Evolutionary conservation across 2,797 vertebrate genomes (phyloP), one percentile per base, ranked within the genome.

Genomic region (Lepus townsendii): DNA sequence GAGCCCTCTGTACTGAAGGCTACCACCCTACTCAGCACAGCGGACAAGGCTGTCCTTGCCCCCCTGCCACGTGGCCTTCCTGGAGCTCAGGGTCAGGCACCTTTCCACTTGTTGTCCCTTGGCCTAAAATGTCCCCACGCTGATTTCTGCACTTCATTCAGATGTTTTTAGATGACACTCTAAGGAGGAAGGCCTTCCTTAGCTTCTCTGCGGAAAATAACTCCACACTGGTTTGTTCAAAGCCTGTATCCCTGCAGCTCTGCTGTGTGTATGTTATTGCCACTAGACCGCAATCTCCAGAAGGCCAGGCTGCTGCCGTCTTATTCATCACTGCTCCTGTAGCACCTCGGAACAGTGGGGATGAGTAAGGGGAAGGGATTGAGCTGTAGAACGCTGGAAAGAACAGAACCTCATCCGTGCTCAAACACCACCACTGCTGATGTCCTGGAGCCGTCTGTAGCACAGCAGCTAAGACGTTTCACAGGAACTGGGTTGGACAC

Each of bases 221-320:
- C 52, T 80, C 27, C 52, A 52, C n/a, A 9, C 79, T 65, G 66
- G 62, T 72, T 75, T 86, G 32, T 87, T 85, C 50, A 69, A 79
- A 89, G 77, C 26, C 65, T 77, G 83, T 73, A 35, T 42, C 3
- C 0, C 22, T 75, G 22, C 66, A 88, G 24, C 79, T 82, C 57
- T 5, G 2, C 57, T 57, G 0, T 8, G 2, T 30, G 10, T 76
- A 83, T 83, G 27, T 8, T 54, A 0, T 32, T 16, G 8, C 30
- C 17, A 42, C n/a, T 79, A 14, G 84, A 71, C 47, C 32, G 8
- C 30, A 38, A 5, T 69, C 62, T 89, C 17, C 11, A 2, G 1
- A n/a, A 65, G 50, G 42, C 4, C 38, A 32, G 47, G 50, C 19
- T 32, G 65, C 76, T 62, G 90, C 13, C 27, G 0, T 63, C 35